Evolutionary conservation across 1,140 invertebrate genomes (phyloP), one percentile per base, ranked within the genome.

Genomic region (Dufourea novaeangliae): DNA sequence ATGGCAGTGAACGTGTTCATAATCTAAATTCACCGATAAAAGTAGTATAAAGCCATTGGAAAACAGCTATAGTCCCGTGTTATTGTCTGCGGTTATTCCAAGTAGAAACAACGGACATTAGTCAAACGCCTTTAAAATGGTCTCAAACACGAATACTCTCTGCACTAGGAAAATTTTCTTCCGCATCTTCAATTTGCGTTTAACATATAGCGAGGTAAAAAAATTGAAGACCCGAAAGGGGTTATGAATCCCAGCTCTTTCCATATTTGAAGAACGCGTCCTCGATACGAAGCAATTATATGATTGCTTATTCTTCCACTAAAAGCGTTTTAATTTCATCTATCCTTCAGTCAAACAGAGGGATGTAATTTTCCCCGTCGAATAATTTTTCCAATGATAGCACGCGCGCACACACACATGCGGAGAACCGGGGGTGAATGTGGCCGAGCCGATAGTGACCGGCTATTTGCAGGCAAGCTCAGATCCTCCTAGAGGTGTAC

Each of bases 381-480:
- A 69, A 68, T 81, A 75, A 86, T 85, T 85, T 85, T 83, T 79
- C 46, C 64, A 41, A 46, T 22, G 29, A 57, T 34, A n/a, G 46
- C 46, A 1, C 41, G 12, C 12, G 41, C 14, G 1, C n/a, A n/a
- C n/a, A n/a, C 32, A 14, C 29, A 32, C 14, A 32, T 7, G 14
- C 32, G 61, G 61, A 46, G 66, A 22, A 80, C 62, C n/a, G n/a
- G n/a, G 70, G 71, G 52, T 25, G 64, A 41, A 82, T 73, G 52
- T 73, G 74, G 80, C 76, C 72, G 61, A 56, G 69, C 64, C 80
- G 70, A 80, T 80, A 85, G 86, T 86, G 41, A 4, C 86, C 86
- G 88, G 90, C 46, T 91, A 90, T 91, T 86, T 84, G 86, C 77
- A 80, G 82, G 27, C 39, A 32, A 67, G 66, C 44, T 72, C 59